phyloP scores from a whole-genome alignment of 1,140 invertebrate species.

The Listronotus oregonensis region DNA sequence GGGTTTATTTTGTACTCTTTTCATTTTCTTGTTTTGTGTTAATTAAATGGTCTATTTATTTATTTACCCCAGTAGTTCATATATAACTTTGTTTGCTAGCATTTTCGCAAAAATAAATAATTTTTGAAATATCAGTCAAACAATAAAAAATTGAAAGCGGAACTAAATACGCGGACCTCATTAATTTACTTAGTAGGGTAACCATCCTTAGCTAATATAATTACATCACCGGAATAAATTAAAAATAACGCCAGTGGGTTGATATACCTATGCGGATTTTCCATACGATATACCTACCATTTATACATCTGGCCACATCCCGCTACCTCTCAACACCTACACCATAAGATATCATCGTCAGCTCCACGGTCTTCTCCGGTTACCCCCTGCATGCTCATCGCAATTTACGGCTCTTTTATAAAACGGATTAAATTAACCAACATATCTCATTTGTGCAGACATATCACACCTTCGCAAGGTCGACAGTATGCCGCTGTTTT shows the following conservation, averaged over 20 bases:
- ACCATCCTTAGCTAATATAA: no score
- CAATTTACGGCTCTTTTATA: conserved; percentile 41
- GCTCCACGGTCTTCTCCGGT: conserved; percentile 10
- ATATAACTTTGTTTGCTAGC: no score
- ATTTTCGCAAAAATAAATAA: no score
- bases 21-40: no score
- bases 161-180: no score
- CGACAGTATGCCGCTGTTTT: conserved; percentile 37
- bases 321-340: conserved; percentile 33
- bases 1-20: no score
- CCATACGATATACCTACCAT: conserved; percentile 21
- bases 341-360: conserved; percentile 31
- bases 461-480: conserved; percentile 36
- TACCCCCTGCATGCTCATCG: conserved; percentile 27
- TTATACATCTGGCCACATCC: conserved; percentile 26
- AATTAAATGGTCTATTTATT: no score
- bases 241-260: conserved; percentile 1
- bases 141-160: no score
- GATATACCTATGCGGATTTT: conserved; percentile 3
- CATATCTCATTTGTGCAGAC: conserved; percentile 41
- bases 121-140: no score
- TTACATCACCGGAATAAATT: no score
- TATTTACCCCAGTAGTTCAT: no score
- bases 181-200: no score
- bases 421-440: conserved; percentile 40